A percentile compares a stretch with the other conserved stretches of the same genome.
phyloP scores from a whole-genome alignment of 2,888 invertebrate genomes.

The Odontocerum albicorne region DNA sequence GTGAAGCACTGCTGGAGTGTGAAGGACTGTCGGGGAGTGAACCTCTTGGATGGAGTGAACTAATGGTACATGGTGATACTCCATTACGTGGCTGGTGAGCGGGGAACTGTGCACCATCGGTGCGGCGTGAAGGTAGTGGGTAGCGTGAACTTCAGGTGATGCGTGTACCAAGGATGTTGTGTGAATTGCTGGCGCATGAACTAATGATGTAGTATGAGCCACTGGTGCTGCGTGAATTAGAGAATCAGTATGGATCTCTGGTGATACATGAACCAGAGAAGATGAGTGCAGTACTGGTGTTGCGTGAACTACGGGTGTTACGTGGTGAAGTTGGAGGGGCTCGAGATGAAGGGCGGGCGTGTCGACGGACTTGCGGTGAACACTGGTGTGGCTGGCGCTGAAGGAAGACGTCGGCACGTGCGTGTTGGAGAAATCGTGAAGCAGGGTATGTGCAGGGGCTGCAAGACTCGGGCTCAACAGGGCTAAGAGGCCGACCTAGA shows the following conservation, averaged over 20 bases:
- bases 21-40: neutral
- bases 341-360: neutral
- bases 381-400: constrained; percentile 19
- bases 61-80: no score
- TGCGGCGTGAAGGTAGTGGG: neutral
- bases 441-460: no score
- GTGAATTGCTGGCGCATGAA: neutral
- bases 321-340: neutral
- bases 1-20: neutral
- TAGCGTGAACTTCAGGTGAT: neutral
- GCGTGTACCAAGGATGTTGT: neutral
- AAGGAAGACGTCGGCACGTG: no score
- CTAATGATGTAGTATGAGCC: neutral
- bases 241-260: neutral
- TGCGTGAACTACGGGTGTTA: neutral
- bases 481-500: no score
- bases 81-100: no score
- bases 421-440: no score
- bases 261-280: neutral
- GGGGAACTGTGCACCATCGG: neutral
- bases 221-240: neutral
- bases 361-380: neutral
- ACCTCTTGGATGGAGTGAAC: neutral
- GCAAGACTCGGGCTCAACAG: no score
- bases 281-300: neutral